Base-by-base conservation (phyloP, 2,888 invertebrate species). In the Drosophila quinaria region DNA sequence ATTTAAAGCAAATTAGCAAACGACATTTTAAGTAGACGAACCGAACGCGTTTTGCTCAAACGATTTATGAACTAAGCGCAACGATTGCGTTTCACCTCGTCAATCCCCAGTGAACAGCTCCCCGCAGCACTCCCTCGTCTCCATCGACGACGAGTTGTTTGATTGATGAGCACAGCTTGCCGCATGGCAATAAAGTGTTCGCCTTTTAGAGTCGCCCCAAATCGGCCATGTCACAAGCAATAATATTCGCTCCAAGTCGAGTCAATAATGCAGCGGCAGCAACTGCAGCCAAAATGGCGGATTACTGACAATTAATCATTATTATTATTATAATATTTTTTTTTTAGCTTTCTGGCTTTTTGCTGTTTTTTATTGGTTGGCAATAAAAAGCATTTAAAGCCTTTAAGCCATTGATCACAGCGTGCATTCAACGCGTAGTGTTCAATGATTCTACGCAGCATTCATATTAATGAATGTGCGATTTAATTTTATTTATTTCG, bases 1-100 rank as follows among this genome's bases (percentile, higher is more conserved):
- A 86, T 86, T 89, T 73, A 69, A 81, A 70, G 89, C 85, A 87
- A 87, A 86, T 86, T 86, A 87, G 85, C 81, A 78, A 84, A 88
- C 74, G 84, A 87, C 81, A 74, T 84, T 83, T 82, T 86, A 82
- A 82, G 87, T 82, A 70, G 83, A 77, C 56, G 74, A 67, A 67
- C 62, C 66, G 65, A 67, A 66, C 65, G 75, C 85, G 61, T 78
- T 81, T 67, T 73, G 65, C 70, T 42, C 55, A 58, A 31, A 51
- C 82, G 74, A 83, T 83, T 87, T 83, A 83, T 83, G 86, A 68
- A 79, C 70, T 74, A 63, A 67, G 65, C 61, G 44, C 35, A 41
- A 19, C 59, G 62, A 63, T 55, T 75, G 50, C 62, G 22, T 22
- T 35, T 39, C 1, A 22, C 10, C 51, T n/a, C 31, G 25, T n/a